Evolutionary conservation across 2,113 vertebrate species (phyloP).

Genomic region (Chionodraco myersi): DNA sequence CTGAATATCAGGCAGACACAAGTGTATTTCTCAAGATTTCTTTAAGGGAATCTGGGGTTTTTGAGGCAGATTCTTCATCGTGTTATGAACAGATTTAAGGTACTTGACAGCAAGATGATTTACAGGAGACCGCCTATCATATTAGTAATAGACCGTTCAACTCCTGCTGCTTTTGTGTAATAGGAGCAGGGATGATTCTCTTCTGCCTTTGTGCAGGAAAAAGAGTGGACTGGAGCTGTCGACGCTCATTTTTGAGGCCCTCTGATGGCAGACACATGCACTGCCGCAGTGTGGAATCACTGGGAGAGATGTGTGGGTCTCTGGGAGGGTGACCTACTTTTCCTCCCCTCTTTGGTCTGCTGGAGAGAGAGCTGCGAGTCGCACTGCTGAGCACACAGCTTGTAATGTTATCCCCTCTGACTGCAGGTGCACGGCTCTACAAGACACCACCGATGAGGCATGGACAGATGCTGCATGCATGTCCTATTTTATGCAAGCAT

Average conservation of each 20-base stretch:
- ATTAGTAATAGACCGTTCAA: slow-evolving; percentile 1
- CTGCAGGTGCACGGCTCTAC: slow-evolving; percentile 68
- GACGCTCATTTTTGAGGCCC: slow-evolving; percentile 50
- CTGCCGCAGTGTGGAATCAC: slow-evolving; percentile 50
- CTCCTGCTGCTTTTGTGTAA: slow-evolving; percentile 9
- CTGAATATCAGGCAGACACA: neutral
- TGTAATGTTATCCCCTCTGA: slow-evolving; percentile 60
- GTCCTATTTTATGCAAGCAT: slow-evolving; percentile 50
- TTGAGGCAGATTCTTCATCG: neutral
- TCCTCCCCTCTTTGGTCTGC: slow-evolving; percentile 59
- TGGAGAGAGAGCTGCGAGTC: slow-evolving; percentile 42
- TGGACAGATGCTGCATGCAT: slow-evolving; percentile 27
- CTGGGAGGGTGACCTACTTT: slow-evolving; percentile 84
- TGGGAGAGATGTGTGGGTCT: slow-evolving; percentile 67
- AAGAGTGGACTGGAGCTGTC: slow-evolving; percentile 36
- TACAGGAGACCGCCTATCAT: neutral
- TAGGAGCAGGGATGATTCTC: slow-evolving; percentile 3
- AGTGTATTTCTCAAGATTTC: neutral
- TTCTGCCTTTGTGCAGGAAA: slow-evolving; percentile 23
- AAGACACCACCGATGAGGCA: slow-evolving; percentile 38
- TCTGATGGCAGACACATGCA: slow-evolving; percentile 63
- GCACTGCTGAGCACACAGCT: slow-evolving; percentile 51
- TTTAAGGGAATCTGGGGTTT: neutral
- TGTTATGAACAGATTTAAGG: neutral
- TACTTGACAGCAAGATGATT: neutral